Evolutionary conservation across 2,888 invertebrate genomes (phyloP).

Genomic region (Erannis defoliaria): DNA sequence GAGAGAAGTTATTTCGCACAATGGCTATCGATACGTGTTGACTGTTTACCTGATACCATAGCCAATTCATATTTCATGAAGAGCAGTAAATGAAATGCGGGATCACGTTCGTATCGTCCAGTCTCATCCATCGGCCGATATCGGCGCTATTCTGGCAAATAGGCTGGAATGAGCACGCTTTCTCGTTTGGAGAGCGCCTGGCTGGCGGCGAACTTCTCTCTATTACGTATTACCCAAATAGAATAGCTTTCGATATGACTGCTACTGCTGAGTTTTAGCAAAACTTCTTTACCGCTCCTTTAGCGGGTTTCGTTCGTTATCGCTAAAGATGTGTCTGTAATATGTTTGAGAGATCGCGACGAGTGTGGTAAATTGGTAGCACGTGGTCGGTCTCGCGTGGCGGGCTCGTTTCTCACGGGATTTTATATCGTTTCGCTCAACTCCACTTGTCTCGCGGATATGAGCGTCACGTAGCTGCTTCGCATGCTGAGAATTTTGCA

Average conservation of each 20-base stretch:
- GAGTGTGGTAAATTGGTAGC: conserved; percentile 41
- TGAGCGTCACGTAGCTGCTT: conserved; percentile 62
- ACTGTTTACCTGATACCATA: conserved; percentile 39
- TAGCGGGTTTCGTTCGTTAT: conserved; percentile 42
- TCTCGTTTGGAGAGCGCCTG: conserved; percentile 67
- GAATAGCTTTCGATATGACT: conserved; percentile 69
- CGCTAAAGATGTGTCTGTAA: conserved; percentile 17
- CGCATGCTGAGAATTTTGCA: conserved; percentile 65
- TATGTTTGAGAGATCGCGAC: conserved; percentile 21
- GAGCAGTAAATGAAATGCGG: conserved; percentile 68
- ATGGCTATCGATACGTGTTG: conserved; percentile 17
- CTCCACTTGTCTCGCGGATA: conserved; percentile 53
- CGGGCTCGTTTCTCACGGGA: conserved; percentile 46
- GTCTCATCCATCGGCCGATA: conserved; percentile 66
- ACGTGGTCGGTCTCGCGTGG: conserved; percentile 30
- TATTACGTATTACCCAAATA: conserved; percentile 73
- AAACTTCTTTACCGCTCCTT: conserved; percentile 53
- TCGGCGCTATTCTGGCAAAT: conserved; percentile 68
- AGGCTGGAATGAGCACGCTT: conserved; percentile 67
- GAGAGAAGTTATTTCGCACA: conserved; percentile 8
- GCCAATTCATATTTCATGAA: conserved; percentile 53
- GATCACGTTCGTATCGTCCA: conserved; percentile 65
- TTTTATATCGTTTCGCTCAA: conserved; percentile 52
- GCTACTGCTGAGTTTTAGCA: conserved; percentile 61
- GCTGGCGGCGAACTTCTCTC: conserved; percentile 73